Evolutionary conservation across 2,888 invertebrate genomes (phyloP), one percentile per base, ranked within the genome.

Genomic region (Spilosoma lubricipeda): DNA sequence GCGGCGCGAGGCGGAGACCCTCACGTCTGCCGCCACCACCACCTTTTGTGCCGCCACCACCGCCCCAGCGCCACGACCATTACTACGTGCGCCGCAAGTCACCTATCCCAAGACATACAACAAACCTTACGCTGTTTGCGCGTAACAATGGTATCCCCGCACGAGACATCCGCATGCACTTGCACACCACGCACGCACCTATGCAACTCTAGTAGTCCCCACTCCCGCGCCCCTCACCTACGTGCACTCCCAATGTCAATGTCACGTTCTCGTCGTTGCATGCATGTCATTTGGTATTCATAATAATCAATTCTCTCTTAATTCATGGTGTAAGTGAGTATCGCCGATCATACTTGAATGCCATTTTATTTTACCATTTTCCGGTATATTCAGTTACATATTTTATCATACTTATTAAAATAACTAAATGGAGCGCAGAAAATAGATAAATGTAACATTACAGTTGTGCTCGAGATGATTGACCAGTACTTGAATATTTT

Each of bases 41-140:
- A 91, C 94, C 94, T 88, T 92, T 93, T 91, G 93, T 94, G 90
- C 94, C 94, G 80, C 95, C 94, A 87, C 95, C 94, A 82, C 95
- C 95, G 87, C 94, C 94, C 84, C 93, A 91, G 89, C 93, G 93
- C 87, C 93, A 93, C 89, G 94, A 95, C 91, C 93, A 93, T 90
- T 93, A 93, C 94, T 95, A 95, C 93, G 92, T 93, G 91, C 95
- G 95, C 89, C 94, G 95, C 92, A 94, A 94, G 92, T 95, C 95
- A 79, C 95, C 95, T 82, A 90, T 94, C 85, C 95, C 94, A 84
- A 90, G 93, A 81, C 94, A 94, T 87, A 88, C 91, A 81, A 90
- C 91, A 79, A 92, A 91, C 91, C 94, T 95, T 88, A 90, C 95
- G 88, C 93, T 95, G 90, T 95, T 94, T 92, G 91, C 94, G 88